Conservation (phyloP, 2,797 vertebrate genomes). For the Falco columbarius region DNA sequence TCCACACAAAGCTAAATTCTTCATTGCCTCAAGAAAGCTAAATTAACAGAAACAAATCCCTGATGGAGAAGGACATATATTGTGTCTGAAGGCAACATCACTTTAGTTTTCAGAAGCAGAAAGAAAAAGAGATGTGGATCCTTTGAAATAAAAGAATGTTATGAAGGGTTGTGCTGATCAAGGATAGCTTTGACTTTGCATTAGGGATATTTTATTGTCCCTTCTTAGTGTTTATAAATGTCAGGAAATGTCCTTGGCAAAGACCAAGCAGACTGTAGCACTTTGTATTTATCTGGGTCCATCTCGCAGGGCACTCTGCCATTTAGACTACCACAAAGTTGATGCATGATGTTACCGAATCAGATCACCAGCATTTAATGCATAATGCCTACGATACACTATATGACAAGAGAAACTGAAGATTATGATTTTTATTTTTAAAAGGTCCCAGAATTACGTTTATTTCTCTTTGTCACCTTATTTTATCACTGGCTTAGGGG, state of each 20-base stretch:
- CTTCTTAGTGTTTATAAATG: slow-evolving; percentile 44
- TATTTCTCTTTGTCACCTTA: not conserved
- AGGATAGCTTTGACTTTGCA: slow-evolving; percentile 60
- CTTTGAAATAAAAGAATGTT: slow-evolving; percentile 57
- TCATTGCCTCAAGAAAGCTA: slow-evolving; percentile 35
- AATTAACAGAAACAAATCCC: slow-evolving; percentile 40
- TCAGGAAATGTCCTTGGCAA: slow-evolving; percentile 63
- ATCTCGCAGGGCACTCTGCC: not conserved
- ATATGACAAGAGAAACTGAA: not conserved
- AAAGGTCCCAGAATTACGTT: not conserved
- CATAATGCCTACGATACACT: not conserved
- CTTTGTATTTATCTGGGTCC: not conserved
- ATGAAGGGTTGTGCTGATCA: slow-evolving; percentile 51
- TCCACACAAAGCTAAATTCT: slow-evolving; percentile 31
- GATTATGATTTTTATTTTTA: not conserved
- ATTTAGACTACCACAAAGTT: not conserved
- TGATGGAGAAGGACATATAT: slow-evolving; percentile 17
- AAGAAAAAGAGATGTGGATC: not conserved
- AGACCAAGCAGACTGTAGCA: not conserved
- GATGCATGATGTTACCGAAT: not conserved
- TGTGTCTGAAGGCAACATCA: slow-evolving; percentile 44
- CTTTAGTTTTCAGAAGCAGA: slow-evolving; percentile 49
- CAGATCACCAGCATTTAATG: not conserved
- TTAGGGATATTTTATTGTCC: slow-evolving; percentile 39
- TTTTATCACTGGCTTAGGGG: not conserved